Conservation (phyloP, 2,797 vertebrate genomes). For the Tenualosa thibaudeaui region DNA sequence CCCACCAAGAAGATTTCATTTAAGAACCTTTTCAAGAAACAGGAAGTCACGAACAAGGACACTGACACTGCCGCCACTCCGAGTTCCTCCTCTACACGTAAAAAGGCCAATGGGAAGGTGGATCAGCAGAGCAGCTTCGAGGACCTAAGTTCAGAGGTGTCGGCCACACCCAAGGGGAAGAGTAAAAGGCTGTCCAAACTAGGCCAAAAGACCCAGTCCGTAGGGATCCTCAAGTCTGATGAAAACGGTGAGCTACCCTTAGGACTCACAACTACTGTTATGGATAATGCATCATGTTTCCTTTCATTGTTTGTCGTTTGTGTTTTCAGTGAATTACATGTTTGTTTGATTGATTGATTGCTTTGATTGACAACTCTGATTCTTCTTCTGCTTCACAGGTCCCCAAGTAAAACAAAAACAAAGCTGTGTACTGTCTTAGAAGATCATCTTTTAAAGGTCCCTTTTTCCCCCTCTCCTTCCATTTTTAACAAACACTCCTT, state of each 20-base stretch:
- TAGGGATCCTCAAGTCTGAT: background rate
- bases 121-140: conserved; percentile 21
- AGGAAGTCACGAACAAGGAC: conserved; percentile 13
- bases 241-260: background rate
- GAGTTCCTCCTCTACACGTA: conserved; percentile 1
- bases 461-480: background rate
- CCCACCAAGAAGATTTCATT: conserved; percentile 5
- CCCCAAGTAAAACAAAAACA: background rate
- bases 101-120: background rate
- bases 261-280: background rate
- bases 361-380: background rate
- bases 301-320: background rate
- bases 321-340: background rate
- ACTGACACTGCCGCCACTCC: background rate
- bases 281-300: background rate
- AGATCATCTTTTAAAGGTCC: background rate
- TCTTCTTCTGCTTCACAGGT: background rate
- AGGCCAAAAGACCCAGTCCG: conserved; percentile 21
- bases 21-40: background rate
- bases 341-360: background rate
- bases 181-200: conserved; percentile 37
- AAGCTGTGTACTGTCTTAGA: background rate
- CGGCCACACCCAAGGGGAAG: conserved; percentile 32
- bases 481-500: background rate
- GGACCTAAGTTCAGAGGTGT: conserved; percentile 42